Evolutionary conservation across 2,113 vertebrate genomes (phyloP).

Genomic region (Lycaon pictus): DNA sequence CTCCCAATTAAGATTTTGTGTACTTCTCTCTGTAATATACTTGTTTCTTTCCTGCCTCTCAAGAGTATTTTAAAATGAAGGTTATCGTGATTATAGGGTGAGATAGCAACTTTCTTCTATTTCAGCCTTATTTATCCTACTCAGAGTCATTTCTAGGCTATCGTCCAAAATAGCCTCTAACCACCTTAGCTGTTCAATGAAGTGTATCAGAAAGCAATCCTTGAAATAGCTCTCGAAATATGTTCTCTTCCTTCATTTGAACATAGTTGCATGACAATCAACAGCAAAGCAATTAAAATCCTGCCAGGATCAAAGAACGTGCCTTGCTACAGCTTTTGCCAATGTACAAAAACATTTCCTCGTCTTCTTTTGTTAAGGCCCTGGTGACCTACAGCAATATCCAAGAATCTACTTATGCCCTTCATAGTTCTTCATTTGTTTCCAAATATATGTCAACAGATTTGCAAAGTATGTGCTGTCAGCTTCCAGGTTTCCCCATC

Average conservation of each 20-base stretch:
- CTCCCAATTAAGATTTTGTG: slow-evolving; percentile 77
- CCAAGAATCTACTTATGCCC: slow-evolving; percentile 71
- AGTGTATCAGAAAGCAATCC: slow-evolving; percentile 82
- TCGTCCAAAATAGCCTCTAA: slow-evolving; percentile 87
- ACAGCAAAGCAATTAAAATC: slow-evolving; percentile 88
- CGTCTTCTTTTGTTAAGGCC: slow-evolving; percentile 62
- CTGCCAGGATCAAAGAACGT: slow-evolving; percentile 86
- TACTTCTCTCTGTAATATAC: slow-evolving; percentile 60
- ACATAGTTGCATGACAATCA: slow-evolving; percentile 84
- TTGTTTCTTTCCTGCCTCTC: slow-evolving; percentile 65
- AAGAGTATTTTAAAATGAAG: slow-evolving; percentile 81
- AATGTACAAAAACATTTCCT: slow-evolving; percentile 84
- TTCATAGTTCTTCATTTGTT: slow-evolving; percentile 77
- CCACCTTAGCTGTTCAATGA: slow-evolving; percentile 85
- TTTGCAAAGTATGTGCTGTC: slow-evolving; percentile 70
- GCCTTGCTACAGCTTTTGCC: slow-evolving; percentile 75
- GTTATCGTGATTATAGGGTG: slow-evolving; percentile 68
- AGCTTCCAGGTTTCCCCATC: slow-evolving; percentile 56
- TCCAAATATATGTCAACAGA: slow-evolving; percentile 81
- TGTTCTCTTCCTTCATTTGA: slow-evolving; percentile 82
- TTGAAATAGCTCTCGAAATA: slow-evolving; percentile 84
- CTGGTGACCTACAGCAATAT: slow-evolving; percentile 44
- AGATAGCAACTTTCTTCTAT: slow-evolving; percentile 77
- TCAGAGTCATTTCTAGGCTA: slow-evolving; percentile 84
- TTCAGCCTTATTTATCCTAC: slow-evolving; percentile 84